Evolutionary conservation across 2,888 invertebrate species (phyloP), one percentile per base, ranked within the genome.

Genomic region (Anthophora plumipes): DNA sequence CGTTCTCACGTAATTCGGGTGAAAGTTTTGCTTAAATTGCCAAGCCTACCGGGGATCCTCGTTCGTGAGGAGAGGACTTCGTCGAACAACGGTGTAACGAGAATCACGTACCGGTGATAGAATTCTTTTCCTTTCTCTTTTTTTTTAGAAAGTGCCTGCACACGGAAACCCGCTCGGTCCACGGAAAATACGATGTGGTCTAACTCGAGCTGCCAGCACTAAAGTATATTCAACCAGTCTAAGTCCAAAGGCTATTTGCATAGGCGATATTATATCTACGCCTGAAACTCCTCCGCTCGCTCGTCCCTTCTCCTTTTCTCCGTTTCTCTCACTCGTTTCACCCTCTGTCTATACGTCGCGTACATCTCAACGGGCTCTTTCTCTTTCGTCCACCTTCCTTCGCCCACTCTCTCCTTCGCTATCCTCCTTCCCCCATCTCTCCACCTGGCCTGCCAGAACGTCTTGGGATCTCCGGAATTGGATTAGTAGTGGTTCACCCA

Each of bases 181-280:
- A 46, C 66, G 77, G 82, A 88, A 86, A 87, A 80, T 82, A 82
- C 82, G 78, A 79, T 67, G 77, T 73, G 75, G 80, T 83, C 88
- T 88, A 88, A 88, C 84, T 88, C 82, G 82, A 80, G 78, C 84
- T 77, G 81, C 85, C 86, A 79, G 78, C 81, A 83, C 88, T 85
- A 90, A 92, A 91, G 91, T 92, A 92, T 89, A 92, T 91, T 91
- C 91, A 92, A 91, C 90, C 92, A 91, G 91, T 92, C 91, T 92
- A 92, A 93, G 92, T 92, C 92, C 91, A 92, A 92, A 91, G 93
- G 93, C 91, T 93, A 93, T 93, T 93, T 93, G 93, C 93, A 93
- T 93, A 92, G 93, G 91, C 92, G 92, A 93, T 93, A 93, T 93
- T 92, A 92, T 93, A 92, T 91, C 92, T 89, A 89, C 85, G 86